phyloP scores from a whole-genome alignment of 2,888 invertebrate genomes.

The Campoplex nolae region DNA sequence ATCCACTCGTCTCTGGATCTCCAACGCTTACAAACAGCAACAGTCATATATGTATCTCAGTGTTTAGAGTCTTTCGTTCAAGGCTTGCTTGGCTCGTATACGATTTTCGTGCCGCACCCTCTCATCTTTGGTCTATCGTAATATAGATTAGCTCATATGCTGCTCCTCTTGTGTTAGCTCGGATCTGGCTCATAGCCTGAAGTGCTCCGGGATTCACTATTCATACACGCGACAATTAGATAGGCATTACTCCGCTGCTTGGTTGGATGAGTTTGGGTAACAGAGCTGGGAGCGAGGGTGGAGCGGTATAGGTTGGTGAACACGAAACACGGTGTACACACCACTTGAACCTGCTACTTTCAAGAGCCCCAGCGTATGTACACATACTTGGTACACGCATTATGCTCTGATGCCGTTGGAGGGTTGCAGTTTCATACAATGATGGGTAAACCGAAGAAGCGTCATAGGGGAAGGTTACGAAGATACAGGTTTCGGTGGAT shows the following conservation, averaged over 20 bases:
- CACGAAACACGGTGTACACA: constrained; percentile 19
- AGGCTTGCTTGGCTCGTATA: neutral
- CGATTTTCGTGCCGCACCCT: neutral
- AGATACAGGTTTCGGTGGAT: constrained; percentile 14
- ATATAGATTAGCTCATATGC: constrained; percentile 84
- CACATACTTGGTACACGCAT: constrained; percentile 49
- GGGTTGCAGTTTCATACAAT: constrained; percentile 36
- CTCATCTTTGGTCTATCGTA: constrained; percentile 80
- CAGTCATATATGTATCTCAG: neutral
- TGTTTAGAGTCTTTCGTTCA: constrained; percentile 22
- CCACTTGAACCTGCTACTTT: constrained; percentile 30
- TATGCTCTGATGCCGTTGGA: constrained; percentile 41
- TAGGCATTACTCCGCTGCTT: constrained; percentile 82
- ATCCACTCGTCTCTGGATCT: constrained; percentile 3
- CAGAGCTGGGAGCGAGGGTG: neutral
- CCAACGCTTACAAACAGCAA: neutral
- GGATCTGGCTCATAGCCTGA: constrained; percentile 83
- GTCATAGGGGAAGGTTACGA: constrained; percentile 38
- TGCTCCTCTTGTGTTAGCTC: constrained; percentile 82
- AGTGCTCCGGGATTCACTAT: constrained; percentile 85
- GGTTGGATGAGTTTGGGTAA: constrained; percentile 8
- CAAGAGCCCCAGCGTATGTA: neutral
- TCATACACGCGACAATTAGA: constrained; percentile 85
- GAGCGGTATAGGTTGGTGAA: neutral
- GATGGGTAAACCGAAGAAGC: constrained; percentile 36